Conservation (phyloP, 2,113 vertebrate genomes). For the western clawed frog (Xenopus tropicalis) region DNA sequence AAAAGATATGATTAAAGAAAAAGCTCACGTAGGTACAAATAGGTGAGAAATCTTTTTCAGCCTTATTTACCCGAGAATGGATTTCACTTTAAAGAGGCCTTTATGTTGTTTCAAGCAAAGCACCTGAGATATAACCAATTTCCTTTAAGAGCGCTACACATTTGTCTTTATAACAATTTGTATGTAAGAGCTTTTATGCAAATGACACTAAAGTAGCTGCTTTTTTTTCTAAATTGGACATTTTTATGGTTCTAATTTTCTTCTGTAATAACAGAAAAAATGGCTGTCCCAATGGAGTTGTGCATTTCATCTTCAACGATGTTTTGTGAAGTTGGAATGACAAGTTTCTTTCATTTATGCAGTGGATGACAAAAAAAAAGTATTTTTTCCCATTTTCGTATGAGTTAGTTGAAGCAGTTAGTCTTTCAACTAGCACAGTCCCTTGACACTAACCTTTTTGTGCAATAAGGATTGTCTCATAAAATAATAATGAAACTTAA, state of each 20-base stretch:
- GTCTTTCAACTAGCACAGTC: conserved; percentile 54
- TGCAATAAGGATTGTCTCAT: conserved; percentile 45
- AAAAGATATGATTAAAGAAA: conserved; percentile 55
- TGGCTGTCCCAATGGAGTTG: conserved; percentile 84
- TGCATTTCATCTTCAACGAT: conserved; percentile 79
- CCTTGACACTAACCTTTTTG: conserved; percentile 53
- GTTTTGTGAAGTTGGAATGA: conserved; percentile 92
- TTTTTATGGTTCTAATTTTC: conserved; percentile 95
- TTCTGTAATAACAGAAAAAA: conserved; percentile 89
- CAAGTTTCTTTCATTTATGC: conserved; percentile 93
- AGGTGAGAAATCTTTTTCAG: conserved; percentile 66
- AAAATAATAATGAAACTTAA: conserved; percentile 50
- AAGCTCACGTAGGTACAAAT: conserved; percentile 64
- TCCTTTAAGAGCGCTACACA: conserved; percentile 78
- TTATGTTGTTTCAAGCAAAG: conserved; percentile 70
- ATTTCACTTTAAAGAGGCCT: conserved; percentile 76
- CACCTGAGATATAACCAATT: conserved; percentile 77
- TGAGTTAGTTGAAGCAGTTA: conserved; percentile 53
- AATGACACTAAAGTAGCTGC: conserved; percentile 84
- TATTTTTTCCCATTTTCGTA: conserved; percentile 56
- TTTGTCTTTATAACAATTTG: conserved; percentile 95
- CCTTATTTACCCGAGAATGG: conserved; percentile 80
- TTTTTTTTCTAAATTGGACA: conserved; percentile 85
- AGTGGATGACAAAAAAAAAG: conserved; percentile 74
- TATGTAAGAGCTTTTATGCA: conserved; percentile 93